These are phyloP conservation scores for Halictus rubicundus DNA, from an alignment of 1,140 invertebrate genomes.

Conservation along the genomic window DNA sequence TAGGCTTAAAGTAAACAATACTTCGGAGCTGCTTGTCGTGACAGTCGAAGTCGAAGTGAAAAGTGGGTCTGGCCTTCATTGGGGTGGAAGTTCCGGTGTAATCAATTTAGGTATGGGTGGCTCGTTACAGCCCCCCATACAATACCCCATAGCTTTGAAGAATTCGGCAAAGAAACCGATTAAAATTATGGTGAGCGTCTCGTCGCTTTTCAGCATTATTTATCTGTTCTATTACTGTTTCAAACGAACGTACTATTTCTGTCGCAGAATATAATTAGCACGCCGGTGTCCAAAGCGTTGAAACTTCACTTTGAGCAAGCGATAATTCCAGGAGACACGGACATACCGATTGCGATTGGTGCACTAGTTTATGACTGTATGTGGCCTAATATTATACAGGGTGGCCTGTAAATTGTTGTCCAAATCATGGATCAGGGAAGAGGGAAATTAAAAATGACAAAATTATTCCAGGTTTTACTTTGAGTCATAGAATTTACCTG, in stretches of 20 bases:
- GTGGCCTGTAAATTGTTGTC: not conserved
- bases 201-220: slow-evolving; percentile 13
- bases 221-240: not conserved
- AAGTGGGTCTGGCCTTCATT: slow-evolving; percentile 86
- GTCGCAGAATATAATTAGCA: slow-evolving; percentile 82
- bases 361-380: slow-evolving; percentile 89
- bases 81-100: slow-evolving; percentile 85
- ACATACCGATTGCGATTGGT: slow-evolving; percentile 84
- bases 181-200: slow-evolving; percentile 84
- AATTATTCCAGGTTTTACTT: too few species aligned
- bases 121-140: slow-evolving; percentile 84
- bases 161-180: slow-evolving; percentile 88
- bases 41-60: slow-evolving; percentile 94
- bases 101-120: slow-evolving; percentile 92
- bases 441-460: too few species aligned
- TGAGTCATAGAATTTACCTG: too few species aligned
- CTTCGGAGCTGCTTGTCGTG: slow-evolving; percentile 86
- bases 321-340: slow-evolving; percentile 84
- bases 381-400: slow-evolving; percentile 66
- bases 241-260: slow-evolving; percentile 10
- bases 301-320: slow-evolving; percentile 83
- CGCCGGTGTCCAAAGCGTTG: slow-evolving; percentile 83
- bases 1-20: slow-evolving; percentile 87
- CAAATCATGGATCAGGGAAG: too few species aligned
- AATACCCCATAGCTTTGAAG: slow-evolving; percentile 84